Evolutionary conservation across 2,888 invertebrate genomes (phyloP).

Genomic region (Tenthredo scrophulariae): DNA sequence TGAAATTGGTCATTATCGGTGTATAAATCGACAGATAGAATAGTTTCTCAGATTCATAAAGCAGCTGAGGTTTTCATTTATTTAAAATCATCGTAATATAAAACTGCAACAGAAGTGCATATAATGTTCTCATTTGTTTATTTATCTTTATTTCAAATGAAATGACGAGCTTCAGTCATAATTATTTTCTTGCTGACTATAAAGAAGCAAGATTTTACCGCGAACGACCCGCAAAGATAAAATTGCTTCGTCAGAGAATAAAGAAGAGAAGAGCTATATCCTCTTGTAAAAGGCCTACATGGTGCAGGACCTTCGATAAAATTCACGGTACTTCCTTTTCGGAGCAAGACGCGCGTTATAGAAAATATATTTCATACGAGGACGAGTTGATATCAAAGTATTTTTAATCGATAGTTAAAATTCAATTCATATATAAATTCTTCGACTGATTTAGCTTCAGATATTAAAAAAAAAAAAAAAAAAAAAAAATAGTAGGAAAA

Average conservation of each 20-base stretch:
- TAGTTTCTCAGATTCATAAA: not conserved
- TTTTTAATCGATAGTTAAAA: too few species aligned
- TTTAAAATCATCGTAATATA: too few species aligned
- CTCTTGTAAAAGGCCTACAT: not conserved
- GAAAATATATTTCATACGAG: not conserved
- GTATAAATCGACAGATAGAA: not conserved
- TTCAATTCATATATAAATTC: too few species aligned
- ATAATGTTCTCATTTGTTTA: not conserved
- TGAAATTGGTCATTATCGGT: not conserved
- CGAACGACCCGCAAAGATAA: conserved; percentile 26
- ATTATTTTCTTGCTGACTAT: conserved; percentile 30
- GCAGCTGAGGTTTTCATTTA: not conserved
- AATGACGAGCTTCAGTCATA: not conserved
- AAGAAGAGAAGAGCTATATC: not conserved
- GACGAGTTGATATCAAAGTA: not conserved
- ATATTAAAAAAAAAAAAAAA: not conserved
- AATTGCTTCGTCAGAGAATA: conserved; percentile 6
- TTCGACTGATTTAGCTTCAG: not conserved
- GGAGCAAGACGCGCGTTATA: too few species aligned
- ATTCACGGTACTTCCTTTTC: not conserved
- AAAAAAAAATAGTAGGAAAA: not conserved
- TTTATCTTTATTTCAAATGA: not conserved
- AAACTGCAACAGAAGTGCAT: too few species aligned
- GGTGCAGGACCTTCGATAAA: not conserved
- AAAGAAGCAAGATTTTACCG: not conserved